These are phyloP conservation scores for Leptogaster cylindrica DNA, from an alignment of 2,888 invertebrate species.

Conservation along the genomic window DNA sequence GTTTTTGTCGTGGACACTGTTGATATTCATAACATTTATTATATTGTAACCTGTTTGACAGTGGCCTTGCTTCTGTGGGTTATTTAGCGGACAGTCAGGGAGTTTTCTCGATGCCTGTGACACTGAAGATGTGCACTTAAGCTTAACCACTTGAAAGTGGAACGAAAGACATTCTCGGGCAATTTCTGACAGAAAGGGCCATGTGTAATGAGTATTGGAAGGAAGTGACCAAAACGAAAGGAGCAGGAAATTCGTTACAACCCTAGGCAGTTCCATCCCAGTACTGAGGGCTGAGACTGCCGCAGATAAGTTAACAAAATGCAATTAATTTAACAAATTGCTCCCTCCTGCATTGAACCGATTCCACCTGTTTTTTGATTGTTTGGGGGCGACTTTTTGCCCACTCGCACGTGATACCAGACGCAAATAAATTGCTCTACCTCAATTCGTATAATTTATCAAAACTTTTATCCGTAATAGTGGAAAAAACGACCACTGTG, in stretches of 20 bases:
- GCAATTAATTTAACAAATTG: constrained; percentile 42
- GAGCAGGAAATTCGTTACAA: too few relatives aligned
- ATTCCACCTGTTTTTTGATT: constrained; percentile 31
- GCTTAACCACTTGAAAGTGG: too few relatives aligned
- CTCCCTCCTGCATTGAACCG: constrained; percentile 1
- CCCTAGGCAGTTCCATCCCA: neutral
- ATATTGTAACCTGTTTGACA: constrained; percentile 46
- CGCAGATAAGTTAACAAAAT: constrained; percentile 29
- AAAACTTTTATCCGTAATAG: constrained; percentile 15
- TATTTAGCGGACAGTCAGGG: neutral
- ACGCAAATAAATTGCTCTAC: constrained; percentile 31
- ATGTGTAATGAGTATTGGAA: too few relatives aligned
- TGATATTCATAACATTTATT: constrained; percentile 45
- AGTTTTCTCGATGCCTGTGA: too few relatives aligned
- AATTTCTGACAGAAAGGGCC: too few relatives aligned
- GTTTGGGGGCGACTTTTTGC: constrained; percentile 13
- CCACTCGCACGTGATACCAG: neutral
- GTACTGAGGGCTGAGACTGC: neutral
- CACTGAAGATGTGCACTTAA: too few relatives aligned
- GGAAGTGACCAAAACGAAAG: too few relatives aligned
- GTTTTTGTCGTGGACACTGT: constrained; percentile 33
- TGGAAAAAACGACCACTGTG: constrained; percentile 7
- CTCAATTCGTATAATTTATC: constrained; percentile 35
- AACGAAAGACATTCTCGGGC: too few relatives aligned
- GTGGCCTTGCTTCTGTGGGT: constrained; percentile 40